These are phyloP conservation scores for Notolepis coatsorum DNA, from an alignment of 2,797 vertebrate species.

Conservation along the genomic window DNA sequence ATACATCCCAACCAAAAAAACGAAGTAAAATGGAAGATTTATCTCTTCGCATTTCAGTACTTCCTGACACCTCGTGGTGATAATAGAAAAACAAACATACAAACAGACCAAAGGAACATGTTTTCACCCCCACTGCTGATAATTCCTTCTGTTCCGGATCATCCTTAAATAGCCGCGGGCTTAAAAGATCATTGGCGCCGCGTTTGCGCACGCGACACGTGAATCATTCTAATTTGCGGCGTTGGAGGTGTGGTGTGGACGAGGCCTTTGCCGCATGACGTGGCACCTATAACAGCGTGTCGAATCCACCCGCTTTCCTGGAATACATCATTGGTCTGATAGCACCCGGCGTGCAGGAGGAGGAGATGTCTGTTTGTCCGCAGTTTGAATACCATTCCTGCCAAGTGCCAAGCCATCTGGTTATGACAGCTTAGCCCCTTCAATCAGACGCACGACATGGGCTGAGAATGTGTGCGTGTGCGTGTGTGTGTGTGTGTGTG, in stretches of 20 bases:
- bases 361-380: slow-evolving; percentile 37
- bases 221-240: slow-evolving; percentile 3
- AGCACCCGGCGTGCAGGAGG: slow-evolving; percentile 27
- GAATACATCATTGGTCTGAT: slow-evolving; percentile 49
- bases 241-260: slow-evolving; percentile 1
- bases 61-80: no score
- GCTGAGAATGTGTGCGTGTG: background rate
- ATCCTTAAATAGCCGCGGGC: background rate
- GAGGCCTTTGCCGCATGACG: background rate
- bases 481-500: background rate
- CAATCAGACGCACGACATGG: slow-evolving; percentile 13
- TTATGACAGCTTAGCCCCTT: slow-evolving; percentile 54
- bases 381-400: slow-evolving; percentile 36
- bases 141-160: no score
- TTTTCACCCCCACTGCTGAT: no score
- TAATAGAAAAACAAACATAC: no score
- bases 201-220: no score
- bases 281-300: slow-evolving; percentile 18
- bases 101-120: no score
- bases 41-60: no score
- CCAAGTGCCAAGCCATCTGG: slow-evolving; percentile 47
- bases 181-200: slow-evolving; percentile 14
- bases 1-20: no score
- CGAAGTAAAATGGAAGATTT: no score
- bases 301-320: slow-evolving; percentile 37